A percentile compares a stretch with the other conserved stretches of the same genome.
These are phyloP conservation scores for Boloria selene DNA, from an alignment of 2,888 invertebrate species.

Conservation along the genomic window DNA sequence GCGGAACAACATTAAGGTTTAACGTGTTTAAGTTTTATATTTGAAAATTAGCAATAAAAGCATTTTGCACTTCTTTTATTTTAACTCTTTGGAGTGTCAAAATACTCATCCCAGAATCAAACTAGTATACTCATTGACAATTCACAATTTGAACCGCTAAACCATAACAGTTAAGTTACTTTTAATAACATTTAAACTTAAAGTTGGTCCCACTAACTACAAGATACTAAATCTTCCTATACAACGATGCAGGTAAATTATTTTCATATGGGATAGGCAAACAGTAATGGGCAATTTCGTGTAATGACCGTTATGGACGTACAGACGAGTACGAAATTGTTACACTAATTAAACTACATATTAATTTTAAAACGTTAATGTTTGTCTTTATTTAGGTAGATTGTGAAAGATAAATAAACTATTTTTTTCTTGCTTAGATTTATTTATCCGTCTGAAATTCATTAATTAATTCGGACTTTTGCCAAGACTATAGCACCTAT, in stretches of 20 bases:
- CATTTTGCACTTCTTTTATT: too few relatives aligned
- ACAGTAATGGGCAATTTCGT: conserved; percentile 68
- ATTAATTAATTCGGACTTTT: too few relatives aligned
- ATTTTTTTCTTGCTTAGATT: too few relatives aligned
- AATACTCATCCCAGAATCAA: not conserved
- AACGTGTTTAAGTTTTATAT: too few relatives aligned
- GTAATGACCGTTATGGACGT: conserved; percentile 56
- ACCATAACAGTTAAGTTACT: conserved; percentile 10
- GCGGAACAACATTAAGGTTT: too few relatives aligned
- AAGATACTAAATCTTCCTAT: conserved; percentile 23
- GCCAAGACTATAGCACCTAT: too few relatives aligned
- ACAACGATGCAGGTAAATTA: conserved; percentile 56
- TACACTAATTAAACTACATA: conserved; percentile 24
- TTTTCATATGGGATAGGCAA: conserved; percentile 68
- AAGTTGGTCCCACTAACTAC: conserved; percentile 5
- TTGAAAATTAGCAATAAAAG: too few relatives aligned
- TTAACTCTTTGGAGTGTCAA: too few relatives aligned
- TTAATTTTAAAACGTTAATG: too few relatives aligned
- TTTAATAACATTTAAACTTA: conserved; percentile 18
- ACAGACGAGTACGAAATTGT: conserved; percentile 34
- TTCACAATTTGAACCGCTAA: not conserved
- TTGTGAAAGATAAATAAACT: too few relatives aligned
- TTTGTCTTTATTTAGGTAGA: too few relatives aligned
- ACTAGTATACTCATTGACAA: not conserved
- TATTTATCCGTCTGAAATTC: too few relatives aligned